A percentile compares a stretch with the other conserved stretches of the same genome.
phyloP scores from a whole-genome alignment of 1,140 invertebrate species.

The Notospermus geniculatus region DNA sequence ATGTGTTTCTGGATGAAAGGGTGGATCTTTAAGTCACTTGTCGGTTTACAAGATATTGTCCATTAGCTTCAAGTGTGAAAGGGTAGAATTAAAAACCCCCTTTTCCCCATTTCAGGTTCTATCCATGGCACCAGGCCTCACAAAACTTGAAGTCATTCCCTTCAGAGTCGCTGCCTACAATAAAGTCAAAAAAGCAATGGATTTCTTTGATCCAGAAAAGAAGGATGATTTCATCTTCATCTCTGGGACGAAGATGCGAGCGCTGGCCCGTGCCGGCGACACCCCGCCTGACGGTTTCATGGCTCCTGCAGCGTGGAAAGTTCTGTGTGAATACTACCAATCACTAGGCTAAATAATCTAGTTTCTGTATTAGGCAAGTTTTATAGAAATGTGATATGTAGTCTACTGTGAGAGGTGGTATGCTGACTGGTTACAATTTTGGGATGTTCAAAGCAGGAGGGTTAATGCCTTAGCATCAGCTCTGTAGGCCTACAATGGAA shows the following conservation, averaged over 20 bases:
- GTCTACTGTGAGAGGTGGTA: no score
- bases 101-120: conserved; percentile 61
- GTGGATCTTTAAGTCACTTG: no score
- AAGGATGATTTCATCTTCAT: conserved; percentile 94
- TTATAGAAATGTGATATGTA: no score
- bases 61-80: not conserved
- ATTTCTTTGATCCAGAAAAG: conserved; percentile 81
- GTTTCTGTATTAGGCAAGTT: no score
- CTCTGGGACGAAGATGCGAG: conserved; percentile 95
- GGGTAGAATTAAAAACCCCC: no score
- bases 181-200: conserved; percentile 79
- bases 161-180: conserved; percentile 98
- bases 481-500: no score
- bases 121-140: conserved; percentile 87
- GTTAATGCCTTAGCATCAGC: no score
- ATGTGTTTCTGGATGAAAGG: no score
- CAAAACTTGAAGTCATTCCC: conserved; percentile 91
- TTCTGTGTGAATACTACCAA: conserved; percentile 82
- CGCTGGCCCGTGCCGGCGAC: conserved; percentile 75
- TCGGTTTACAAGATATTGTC: not conserved
- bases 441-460: no score
- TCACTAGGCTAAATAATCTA: not conserved
- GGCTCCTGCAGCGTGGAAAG: conserved; percentile 90
- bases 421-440: conserved; percentile 11
- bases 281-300: conserved; percentile 95